Conservation (phyloP, 92 coral and sea anemone genomes). For the Parazoanthus swiftii region DNA sequence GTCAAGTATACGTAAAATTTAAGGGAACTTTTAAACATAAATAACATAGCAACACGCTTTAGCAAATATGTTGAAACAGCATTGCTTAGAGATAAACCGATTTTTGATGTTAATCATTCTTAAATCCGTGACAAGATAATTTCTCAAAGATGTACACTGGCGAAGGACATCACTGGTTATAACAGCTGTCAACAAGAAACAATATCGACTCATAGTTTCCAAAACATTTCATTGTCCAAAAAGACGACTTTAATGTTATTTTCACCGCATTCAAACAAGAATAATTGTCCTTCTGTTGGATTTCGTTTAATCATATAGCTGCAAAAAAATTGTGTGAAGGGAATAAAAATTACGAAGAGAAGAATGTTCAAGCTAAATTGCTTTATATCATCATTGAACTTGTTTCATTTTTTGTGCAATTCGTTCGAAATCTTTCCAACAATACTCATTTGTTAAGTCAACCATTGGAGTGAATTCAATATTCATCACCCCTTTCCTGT, state of each 20-base stretch:
- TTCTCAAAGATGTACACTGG: neutral
- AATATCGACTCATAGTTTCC: neutral
- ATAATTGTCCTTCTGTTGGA: neutral
- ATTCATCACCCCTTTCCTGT: neutral
- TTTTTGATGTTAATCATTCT: neutral
- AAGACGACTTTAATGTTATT: neutral
- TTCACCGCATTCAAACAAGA: neutral
- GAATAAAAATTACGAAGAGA: neutral
- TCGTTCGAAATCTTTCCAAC: neutral
- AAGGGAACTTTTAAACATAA: neutral
- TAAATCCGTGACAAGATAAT: neutral
- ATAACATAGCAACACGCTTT: neutral
- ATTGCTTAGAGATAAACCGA: neutral
- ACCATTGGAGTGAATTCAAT: neutral
- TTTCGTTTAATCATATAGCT: neutral
- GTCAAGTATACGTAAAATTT: neutral
- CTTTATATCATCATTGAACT: neutral
- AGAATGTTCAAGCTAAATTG: neutral
- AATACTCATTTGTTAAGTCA: neutral
- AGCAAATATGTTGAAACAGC: neutral
- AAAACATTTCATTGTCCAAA: constrained; percentile 13
- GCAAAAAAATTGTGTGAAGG: neutral
- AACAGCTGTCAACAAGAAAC: neutral
- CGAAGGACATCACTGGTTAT: neutral
- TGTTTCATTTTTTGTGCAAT: neutral